Evolutionary conservation across 2,797 vertebrate genomes (phyloP).

Genomic region (Spheniscus humboldti): DNA sequence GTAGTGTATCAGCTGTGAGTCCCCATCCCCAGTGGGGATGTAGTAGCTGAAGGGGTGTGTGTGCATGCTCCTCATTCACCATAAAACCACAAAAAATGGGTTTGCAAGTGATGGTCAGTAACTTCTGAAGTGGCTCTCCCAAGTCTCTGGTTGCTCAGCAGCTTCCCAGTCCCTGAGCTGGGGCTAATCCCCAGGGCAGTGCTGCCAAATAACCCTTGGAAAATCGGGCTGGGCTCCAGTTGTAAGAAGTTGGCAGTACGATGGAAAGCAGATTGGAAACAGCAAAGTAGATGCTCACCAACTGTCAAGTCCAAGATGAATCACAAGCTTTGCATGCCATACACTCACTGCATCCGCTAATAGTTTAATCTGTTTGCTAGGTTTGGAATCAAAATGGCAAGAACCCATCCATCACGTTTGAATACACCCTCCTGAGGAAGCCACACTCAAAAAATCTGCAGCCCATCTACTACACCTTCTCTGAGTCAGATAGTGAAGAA

Average conservation of each 20-base stretch:
- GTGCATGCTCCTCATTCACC: background rate
- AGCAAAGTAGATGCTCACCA: background rate
- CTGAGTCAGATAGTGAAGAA: constrained; percentile 79
- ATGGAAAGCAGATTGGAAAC: background rate
- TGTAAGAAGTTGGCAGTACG: background rate
- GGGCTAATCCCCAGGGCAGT: background rate
- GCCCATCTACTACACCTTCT: constrained; percentile 81
- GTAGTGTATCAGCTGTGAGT: background rate
- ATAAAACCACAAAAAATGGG: background rate
- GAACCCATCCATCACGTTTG: constrained; percentile 93
- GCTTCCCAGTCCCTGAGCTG: background rate
- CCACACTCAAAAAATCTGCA: constrained; percentile 78
- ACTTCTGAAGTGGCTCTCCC: background rate
- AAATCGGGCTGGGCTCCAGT: background rate
- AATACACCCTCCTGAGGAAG: constrained; percentile 90
- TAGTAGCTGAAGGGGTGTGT: background rate
- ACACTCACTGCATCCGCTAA: background rate
- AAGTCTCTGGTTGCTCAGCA: background rate
- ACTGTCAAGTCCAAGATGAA: background rate
- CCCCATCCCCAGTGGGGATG: background rate
- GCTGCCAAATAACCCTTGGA: background rate
- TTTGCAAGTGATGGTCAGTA: background rate
- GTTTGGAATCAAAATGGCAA: constrained; percentile 97
- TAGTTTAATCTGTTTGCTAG: constrained; percentile 58
- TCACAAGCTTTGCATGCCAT: background rate